Conservation (phyloP, 64 coral and sea anemone species). For the Platygyra sinensis region DNA sequence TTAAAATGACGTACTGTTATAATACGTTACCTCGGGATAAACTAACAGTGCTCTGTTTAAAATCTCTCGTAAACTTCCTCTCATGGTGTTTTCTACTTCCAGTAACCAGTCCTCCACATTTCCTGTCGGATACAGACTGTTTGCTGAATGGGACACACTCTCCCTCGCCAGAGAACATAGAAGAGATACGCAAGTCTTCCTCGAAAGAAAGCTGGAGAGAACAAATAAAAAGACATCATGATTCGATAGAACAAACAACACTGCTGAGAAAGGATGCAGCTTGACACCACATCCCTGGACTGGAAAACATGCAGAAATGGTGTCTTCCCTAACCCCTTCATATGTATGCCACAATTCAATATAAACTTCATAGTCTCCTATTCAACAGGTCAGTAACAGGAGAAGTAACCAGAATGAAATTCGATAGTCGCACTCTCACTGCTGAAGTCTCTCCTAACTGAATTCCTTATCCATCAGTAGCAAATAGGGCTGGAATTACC, state of each 20-base stretch:
- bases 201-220: slow-evolving; percentile 81
- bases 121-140: slow-evolving; percentile 84
- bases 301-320: too few relatives aligned
- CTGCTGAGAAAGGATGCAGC: too few relatives aligned
- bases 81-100: slow-evolving; percentile 97
- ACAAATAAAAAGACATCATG: not conserved
- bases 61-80: slow-evolving; percentile 80
- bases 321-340: too few relatives aligned
- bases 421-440: too few relatives aligned
- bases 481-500: too few relatives aligned
- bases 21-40: slow-evolving; percentile 53
- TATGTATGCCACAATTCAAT: too few relatives aligned
- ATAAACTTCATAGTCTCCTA: too few relatives aligned
- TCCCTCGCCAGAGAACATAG: slow-evolving; percentile 97
- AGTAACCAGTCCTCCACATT: slow-evolving; percentile 99
- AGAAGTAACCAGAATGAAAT: too few relatives aligned
- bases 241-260: not conserved
- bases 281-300: too few relatives aligned
- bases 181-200: slow-evolving; percentile 96
- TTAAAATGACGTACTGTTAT: not conserved
- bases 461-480: too few relatives aligned
- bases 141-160: slow-evolving; percentile 92
- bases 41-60: slow-evolving; percentile 69
- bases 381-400: too few relatives aligned
- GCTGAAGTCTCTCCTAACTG: too few relatives aligned